A percentile compares a stretch with the other conserved stretches of the same genome.
These are phyloP conservation scores for Myrmecobius fasciatus DNA, from an alignment of 2,113 vertebrate genomes.

Conservation along the genomic window DNA sequence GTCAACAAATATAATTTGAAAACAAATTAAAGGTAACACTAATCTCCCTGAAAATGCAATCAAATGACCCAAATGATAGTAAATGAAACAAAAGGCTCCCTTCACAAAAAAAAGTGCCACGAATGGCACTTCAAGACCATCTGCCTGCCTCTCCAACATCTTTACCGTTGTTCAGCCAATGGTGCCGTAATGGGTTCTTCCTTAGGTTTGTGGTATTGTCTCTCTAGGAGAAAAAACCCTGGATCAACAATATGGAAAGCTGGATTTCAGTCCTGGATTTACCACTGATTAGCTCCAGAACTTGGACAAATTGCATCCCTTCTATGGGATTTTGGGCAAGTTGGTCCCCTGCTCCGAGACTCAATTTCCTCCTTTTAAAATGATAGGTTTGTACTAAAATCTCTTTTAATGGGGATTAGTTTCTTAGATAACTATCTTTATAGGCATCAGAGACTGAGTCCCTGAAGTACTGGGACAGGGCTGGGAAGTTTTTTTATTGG, in stretches of 20 bases:
- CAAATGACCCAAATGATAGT: slow-evolving; percentile 4
- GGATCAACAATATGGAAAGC: neutral
- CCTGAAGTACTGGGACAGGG: neutral
- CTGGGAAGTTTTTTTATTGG: neutral
- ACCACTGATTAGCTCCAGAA: neutral
- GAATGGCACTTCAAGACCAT: slow-evolving; percentile 8
- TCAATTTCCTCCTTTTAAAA: neutral
- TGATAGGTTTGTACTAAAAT: slow-evolving; percentile 7
- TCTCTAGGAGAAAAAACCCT: neutral
- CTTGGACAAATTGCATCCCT: neutral
- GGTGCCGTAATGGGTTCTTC: slow-evolving; percentile 29
- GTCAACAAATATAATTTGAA: slow-evolving; percentile 10
- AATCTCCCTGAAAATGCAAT: neutral
- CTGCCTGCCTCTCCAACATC: slow-evolving; percentile 15
- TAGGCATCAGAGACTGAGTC: slow-evolving; percentile 12
- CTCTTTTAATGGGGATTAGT: neutral
- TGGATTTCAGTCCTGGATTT: neutral
- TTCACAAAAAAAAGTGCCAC: slow-evolving; percentile 32
- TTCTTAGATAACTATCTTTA: slow-evolving; percentile 10
- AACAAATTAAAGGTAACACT: slow-evolving; percentile 24
- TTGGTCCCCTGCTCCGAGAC: neutral
- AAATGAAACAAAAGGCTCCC: neutral
- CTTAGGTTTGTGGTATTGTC: neutral
- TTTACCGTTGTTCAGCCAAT: slow-evolving; percentile 14
- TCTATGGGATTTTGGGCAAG: neutral